Conservation (phyloP, 2,888 invertebrate species). For the Labia minor region DNA sequence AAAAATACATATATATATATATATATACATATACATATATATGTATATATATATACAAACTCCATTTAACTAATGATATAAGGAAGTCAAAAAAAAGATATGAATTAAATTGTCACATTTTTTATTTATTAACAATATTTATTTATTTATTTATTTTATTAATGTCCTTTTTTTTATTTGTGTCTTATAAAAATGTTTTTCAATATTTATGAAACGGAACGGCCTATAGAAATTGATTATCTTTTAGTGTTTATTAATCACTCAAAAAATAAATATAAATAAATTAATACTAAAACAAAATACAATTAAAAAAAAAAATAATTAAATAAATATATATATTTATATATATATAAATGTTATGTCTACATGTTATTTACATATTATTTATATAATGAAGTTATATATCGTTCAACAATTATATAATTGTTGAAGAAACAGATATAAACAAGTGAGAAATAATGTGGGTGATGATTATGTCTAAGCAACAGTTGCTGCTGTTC, state of each 20-base stretch:
- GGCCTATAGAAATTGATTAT: slow-evolving; percentile 5
- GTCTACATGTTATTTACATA: not conserved
- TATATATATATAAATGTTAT: not conserved
- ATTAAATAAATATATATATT: not conserved
- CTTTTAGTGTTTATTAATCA: not conserved
- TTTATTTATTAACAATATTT: too few species aligned
- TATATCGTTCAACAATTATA: too few species aligned
- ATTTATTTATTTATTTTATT: too few species aligned
- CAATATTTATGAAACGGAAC: not conserved
- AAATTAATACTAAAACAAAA: too few species aligned
- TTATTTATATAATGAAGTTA: too few species aligned
- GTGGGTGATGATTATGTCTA: too few species aligned
- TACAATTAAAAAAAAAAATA: too few species aligned
- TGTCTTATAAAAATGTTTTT: not conserved
- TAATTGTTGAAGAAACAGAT: too few species aligned
- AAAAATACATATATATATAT: not conserved
- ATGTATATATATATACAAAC: not conserved
- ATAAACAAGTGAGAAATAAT: not conserved
- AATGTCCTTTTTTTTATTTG: too few species aligned
- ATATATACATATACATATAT: not conserved
- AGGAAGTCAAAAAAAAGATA: too few species aligned
- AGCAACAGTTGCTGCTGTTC: slow-evolving; percentile 33
- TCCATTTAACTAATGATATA: too few species aligned
- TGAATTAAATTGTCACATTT: too few species aligned
- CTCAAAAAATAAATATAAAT: not conserved